Evolutionary conservation across 2,113 vertebrate species (phyloP), one percentile per base, ranked within the genome.

Genomic region (Neofelis nebulosa): DNA sequence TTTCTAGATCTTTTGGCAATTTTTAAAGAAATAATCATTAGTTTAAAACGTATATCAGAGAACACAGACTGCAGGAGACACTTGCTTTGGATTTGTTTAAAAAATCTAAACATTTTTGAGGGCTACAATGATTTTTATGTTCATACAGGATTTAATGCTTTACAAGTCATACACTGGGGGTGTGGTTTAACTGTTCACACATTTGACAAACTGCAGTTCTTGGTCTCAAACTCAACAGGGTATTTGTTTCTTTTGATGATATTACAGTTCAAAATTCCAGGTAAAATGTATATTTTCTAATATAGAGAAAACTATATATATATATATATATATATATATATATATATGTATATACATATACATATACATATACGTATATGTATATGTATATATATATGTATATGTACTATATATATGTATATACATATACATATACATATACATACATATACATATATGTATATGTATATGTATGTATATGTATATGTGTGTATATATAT

Each of bases 71-170:
- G 14, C 7, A 50, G 14, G 91, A 55, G 33, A 74, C 0, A 68
- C 2, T 87, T 83, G 61, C 10, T 95, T 91, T 45, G 8, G 55
- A 33, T 87, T 85, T 86, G n/a, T 74, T 95, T 92, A 52, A 90
- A 95, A 76, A 79, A 87, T 94, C 27, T 4, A 45, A 95, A 36
- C 2, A 83, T 97, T 94, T 91, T 6, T 83, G 89, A 89, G 29
- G 21, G 11, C 5, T 92, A 18, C 69, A 50, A 11, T 94, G 19
- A 91, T 48, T 63, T 63, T 71, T 81, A 50, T 41, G 18, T 65
- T 71, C 50, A 16, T 55, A 45, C 3, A 69, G 16, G 31, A 73
- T 18, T 74, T 86, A 73, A 41, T 83, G 25, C 41, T 93, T 89
- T 80, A 78, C 25, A 95, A 57, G 12, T 80, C 45, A 84, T 10